Conservation (phyloP, 2,113 vertebrate species). For the Ascaphus truei region DNA sequence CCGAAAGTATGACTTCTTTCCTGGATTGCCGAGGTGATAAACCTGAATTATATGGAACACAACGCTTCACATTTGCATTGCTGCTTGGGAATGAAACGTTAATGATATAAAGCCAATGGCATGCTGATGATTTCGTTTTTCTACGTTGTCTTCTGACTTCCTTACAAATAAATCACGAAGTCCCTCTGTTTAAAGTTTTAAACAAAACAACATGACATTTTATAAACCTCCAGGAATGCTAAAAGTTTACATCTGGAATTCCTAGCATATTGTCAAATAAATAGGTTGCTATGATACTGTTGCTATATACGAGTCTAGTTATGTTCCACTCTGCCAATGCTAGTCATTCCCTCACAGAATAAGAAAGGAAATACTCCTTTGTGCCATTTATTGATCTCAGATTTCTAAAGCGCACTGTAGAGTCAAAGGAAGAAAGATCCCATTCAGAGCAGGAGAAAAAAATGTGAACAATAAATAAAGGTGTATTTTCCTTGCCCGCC, state of each 20-base stretch:
- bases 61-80: too few species aligned
- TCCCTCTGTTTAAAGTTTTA: too few species aligned
- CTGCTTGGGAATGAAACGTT: too few species aligned
- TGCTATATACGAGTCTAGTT: too few species aligned
- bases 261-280: neutral
- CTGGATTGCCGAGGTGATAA: too few species aligned
- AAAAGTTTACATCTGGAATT: conserved; percentile 1
- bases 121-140: too few species aligned
- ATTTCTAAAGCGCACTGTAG: neutral
- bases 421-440: conserved; percentile 13
- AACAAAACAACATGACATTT: neutral
- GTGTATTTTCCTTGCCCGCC: neutral
- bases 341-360: neutral
- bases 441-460: conserved; percentile 1
- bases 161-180: too few species aligned
- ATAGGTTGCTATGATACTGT: conserved; percentile 4
- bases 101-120: too few species aligned
- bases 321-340: neutral
- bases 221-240: neutral
- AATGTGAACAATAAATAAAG: neutral
- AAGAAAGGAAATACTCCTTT: neutral
- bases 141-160: too few species aligned
- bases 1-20: too few species aligned
- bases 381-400: conserved; percentile 12
- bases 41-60: too few species aligned